A percentile compares a stretch with the other conserved stretches of the same genome.
Evolutionary conservation across 2,797 vertebrate genomes (phyloP).

Genomic region (Columba guinea): DNA sequence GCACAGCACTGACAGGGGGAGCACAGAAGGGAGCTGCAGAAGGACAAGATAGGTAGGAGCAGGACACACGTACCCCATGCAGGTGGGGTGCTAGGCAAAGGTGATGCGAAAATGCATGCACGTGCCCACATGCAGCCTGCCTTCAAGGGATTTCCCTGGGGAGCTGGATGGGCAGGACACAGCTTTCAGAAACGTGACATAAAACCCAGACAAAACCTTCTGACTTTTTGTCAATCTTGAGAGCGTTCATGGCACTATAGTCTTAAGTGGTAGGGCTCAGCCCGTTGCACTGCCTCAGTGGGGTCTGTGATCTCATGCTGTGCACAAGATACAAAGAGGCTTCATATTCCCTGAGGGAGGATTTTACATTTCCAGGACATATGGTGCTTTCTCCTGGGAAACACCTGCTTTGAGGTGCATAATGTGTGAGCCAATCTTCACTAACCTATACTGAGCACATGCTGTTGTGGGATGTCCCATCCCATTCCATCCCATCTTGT

Average conservation of each 20-base stretch:
- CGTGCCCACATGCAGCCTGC: fast-evolving
- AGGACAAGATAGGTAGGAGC: fast-evolving
- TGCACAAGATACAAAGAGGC: background rate
- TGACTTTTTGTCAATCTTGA: background rate
- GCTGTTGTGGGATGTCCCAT: background rate
- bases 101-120: fast-evolving
- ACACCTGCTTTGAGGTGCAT: background rate
- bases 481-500: background rate
- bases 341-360: background rate
- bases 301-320: background rate
- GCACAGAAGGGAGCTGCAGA: background rate
- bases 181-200: background rate
- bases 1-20: background rate
- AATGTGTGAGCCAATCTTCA: background rate
- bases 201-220: background rate
- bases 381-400: fast-evolving
- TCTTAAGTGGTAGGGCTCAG: background rate
- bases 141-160: background rate
- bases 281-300: fast-evolving
- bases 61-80: background rate
- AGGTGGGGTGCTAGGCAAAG: background rate
- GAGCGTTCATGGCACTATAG: background rate
- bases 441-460: background rate
- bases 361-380: background rate
- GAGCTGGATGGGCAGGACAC: background rate